Base-by-base conservation (phyloP, 2,888 invertebrate species). In the Meteorus cinctellus region DNA sequence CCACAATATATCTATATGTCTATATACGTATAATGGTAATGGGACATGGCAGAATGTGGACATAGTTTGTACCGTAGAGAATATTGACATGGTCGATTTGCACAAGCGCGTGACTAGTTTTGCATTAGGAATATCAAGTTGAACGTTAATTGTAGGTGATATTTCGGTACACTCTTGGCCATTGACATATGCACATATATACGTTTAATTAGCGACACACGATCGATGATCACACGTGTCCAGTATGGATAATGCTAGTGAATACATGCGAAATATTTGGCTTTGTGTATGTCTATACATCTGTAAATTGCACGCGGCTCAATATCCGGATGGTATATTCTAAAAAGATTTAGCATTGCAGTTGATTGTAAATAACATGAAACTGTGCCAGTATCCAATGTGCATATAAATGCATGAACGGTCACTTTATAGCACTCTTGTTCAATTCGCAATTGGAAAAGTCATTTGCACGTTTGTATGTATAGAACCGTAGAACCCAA, bases 191-290 rank as follows among this genome's bases (percentile, higher is more conserved):
- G 55, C 55, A 55, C n/a, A 19, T 24, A 24, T 24, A 55, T 6
- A 55, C 19, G 19, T 55, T 55, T 55, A 55, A 55, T 55, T 55
- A 55, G 16, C 16, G 1, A 55, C 55, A 66, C 24, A 66, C 14
- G 27, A 66, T 66, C 27, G 36, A 66, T 66, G 19, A 41, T 19
- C 36, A 36, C 41, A 41, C 66, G 66, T 41, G 66, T 41, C 66
- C 24, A 66, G 8, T 41, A 12, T 41, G 12, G 12, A 41, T n/a
- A 65, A 65, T 65, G 36, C 10, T 12, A 65, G 34, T 36, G 12
- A 41, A 41, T 41, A 10, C 8, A 12, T 12, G 8, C 41, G 12
- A 41, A 41, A 12, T 8, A 41, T 41, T 0, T 41, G 12, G 8
- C 2, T 41, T 2, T 2, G 12, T 41, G 12, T 41, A 12, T 41